phyloP scores from a whole-genome alignment of 2,797 vertebrate genomes.

The Cercopithecus mitis region DNA sequence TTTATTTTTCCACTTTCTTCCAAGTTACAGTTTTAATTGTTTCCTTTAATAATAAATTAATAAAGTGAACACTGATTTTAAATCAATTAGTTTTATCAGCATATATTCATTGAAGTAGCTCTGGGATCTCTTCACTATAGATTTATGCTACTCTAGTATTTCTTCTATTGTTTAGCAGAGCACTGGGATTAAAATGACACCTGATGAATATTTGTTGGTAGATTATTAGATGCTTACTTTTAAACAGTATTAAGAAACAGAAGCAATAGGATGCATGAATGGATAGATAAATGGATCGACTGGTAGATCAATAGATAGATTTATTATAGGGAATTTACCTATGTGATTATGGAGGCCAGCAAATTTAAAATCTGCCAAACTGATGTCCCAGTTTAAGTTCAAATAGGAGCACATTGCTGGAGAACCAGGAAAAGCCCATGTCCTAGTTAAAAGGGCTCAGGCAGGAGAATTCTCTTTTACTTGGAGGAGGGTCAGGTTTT shows the following conservation, averaged over 20 bases:
- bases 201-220: background rate
- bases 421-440: background rate
- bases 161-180: background rate
- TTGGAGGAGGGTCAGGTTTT: background rate
- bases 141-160: background rate
- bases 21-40: background rate
- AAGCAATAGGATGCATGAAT: background rate
- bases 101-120: background rate
- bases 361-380: background rate
- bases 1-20: slow-evolving; percentile 28
- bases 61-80: background rate
- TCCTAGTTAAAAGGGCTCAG: background rate
- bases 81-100: background rate
- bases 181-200: background rate
- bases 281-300: background rate
- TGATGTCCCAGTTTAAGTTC: background rate
- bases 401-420: background rate
- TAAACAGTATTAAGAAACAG: slow-evolving; percentile 26
- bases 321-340: background rate
- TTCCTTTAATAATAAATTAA: background rate
- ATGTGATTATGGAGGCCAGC: background rate
- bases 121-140: background rate
- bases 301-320: background rate
- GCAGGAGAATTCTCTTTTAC: background rate
- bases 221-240: slow-evolving; percentile 16